Evolutionary conservation across 2,113 vertebrate species (phyloP), one percentile per base, ranked within the genome.

Genomic region (Meles meles): DNA sequence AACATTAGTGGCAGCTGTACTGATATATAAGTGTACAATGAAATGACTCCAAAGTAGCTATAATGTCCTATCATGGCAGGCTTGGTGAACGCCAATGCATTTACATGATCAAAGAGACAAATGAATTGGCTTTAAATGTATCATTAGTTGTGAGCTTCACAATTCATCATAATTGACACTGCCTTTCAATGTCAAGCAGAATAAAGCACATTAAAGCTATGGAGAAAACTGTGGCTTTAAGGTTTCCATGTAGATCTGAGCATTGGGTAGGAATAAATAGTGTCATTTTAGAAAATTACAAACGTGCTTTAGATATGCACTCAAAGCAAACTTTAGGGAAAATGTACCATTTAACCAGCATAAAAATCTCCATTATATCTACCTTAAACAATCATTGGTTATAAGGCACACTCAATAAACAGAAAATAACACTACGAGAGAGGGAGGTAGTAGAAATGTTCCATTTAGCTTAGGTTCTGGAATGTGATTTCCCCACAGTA

Each of bases 91-190:
- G 3, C 90, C 94, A 96, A 65, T 83, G 92, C 84, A 95, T 97
- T 98, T 96, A 96, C 88, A 87, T 87, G 88, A 96, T 97, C 97
- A 98, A 82, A 93, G 87, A 97, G 96, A 95, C 92, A 97, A 98
- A 98, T 98, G 96, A 98, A 98, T 98, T 96, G 98, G 25, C 92
- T 94, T 97, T 97, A 98, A 98, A 98, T 94, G 82, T 98, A 93
- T 97, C 97, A 96, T 97, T 97, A 98, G 82, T 90, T 95, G 84
- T 80, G 34, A 97, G 82, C 72, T 29, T 88, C 74, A 76, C 37
- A 63, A 91, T 96, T 96, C 90, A 29, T 97, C 93, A 93, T 95
- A 97, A 97, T 94, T 97, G 97, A 94, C 97, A 96, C 34, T 87
- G 83, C 47, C 42, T 94, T 97, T 98, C 88, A 47, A 85, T 89